Evolutionary conservation across 2,797 vertebrate species (phyloP).

Genomic region (Parambassis ranga): DNA sequence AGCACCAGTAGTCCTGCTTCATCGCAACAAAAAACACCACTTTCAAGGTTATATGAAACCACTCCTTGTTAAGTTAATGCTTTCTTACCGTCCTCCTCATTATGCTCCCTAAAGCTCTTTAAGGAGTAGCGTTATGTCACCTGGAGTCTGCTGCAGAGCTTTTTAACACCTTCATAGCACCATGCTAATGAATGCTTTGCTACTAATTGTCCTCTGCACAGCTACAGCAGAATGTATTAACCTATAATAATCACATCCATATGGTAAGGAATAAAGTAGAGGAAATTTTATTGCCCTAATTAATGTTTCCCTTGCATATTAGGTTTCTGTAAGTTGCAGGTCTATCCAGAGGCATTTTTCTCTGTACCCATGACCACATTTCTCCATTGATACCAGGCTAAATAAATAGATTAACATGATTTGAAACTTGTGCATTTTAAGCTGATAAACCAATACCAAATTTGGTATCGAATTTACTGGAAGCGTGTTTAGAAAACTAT

Average conservation of each 20-base stretch:
- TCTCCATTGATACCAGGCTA: too few species aligned
- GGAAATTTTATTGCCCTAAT: not conserved
- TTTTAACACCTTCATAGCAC: slow-evolving; percentile 22
- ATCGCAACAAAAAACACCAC: slow-evolving; percentile 15
- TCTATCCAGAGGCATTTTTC: too few species aligned
- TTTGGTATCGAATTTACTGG: not conserved
- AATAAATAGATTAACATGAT: not conserved
- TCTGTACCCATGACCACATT: too few species aligned
- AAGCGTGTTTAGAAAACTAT: slow-evolving; percentile 3
- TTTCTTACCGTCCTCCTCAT: slow-evolving; percentile 58
- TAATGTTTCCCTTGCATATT: not conserved
- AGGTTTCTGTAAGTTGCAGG: too few species aligned
- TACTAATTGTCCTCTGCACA: slow-evolving; percentile 12
- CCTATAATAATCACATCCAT: slow-evolving; percentile 17
- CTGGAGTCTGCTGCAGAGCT: slow-evolving; percentile 15
- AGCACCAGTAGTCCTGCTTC: slow-evolving; percentile 29
- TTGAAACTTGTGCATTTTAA: not conserved
- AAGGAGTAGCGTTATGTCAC: slow-evolving; percentile 50
- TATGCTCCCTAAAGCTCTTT: slow-evolving; percentile 46
- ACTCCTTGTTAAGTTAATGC: slow-evolving; percentile 62
- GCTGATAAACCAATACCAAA: not conserved
- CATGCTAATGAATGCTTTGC: slow-evolving; percentile 5
- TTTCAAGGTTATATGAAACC: slow-evolving; percentile 38
- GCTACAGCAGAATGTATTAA: slow-evolving; percentile 22
- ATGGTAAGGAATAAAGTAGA: not conserved